Conservation (phyloP, 1,140 invertebrate genomes). For the Procambarus virginalis region DNA sequence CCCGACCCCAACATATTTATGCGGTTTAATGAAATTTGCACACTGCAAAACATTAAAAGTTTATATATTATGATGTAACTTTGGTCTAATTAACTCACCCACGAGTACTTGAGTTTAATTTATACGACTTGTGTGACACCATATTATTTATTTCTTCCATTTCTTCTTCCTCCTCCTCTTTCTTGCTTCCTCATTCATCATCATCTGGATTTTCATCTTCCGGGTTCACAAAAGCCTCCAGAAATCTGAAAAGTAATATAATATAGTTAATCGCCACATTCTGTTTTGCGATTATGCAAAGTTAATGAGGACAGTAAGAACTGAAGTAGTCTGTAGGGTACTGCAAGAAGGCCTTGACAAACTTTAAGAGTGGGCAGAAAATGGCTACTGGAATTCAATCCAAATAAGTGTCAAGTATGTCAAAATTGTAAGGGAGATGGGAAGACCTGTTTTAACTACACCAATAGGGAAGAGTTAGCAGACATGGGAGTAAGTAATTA, state of each 20-base stretch:
- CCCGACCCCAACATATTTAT: constrained; percentile 1
- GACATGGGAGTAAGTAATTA: too few relatives aligned
- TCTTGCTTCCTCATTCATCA: constrained; percentile 52
- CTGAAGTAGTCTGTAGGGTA: too few relatives aligned
- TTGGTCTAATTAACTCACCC: constrained; percentile 8
- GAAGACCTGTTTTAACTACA: too few relatives aligned
- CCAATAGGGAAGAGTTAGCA: too few relatives aligned
- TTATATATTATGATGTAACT: background rate
- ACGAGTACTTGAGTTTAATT: background rate
- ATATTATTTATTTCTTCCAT: constrained; percentile 60
- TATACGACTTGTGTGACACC: constrained; percentile 39
- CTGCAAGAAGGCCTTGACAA: too few relatives aligned
- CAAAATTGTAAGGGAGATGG: too few relatives aligned
- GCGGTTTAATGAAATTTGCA: background rate
- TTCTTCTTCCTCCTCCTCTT: constrained; percentile 55
- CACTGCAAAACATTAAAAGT: background rate
- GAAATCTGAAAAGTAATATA: constrained; percentile 40
- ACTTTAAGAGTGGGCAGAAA: too few relatives aligned
- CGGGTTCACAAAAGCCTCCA: constrained; percentile 54
- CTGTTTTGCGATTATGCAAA: too few relatives aligned
- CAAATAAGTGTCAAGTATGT: too few relatives aligned
- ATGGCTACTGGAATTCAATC: too few relatives aligned
- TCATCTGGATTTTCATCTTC: constrained; percentile 35
- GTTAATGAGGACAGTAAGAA: too few relatives aligned
- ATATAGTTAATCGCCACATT: background rate